These are phyloP conservation scores for Nyctibius grandis DNA, from an alignment of 2,797 vertebrate species.

Conservation along the genomic window DNA sequence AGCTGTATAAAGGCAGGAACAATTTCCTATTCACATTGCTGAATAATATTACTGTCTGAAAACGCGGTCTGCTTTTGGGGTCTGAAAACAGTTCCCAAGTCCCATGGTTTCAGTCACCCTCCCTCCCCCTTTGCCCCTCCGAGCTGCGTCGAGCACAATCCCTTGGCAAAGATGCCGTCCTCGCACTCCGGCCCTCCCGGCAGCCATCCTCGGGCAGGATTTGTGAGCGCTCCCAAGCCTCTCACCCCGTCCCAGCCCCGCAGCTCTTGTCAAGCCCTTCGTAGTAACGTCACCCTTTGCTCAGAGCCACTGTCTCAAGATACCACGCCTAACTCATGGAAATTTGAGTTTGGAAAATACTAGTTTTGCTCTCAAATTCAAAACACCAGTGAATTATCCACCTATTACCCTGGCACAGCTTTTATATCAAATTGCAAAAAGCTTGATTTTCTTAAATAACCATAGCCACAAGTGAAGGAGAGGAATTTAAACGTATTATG, in stretches of 20 bases:
- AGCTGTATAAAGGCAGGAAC: not conserved
- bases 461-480: not conserved
- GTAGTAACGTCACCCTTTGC: not conserved
- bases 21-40: not conserved
- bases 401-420: not conserved
- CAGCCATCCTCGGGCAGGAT: fast-evolving
- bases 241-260: not conserved
- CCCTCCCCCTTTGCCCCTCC: not conserved
- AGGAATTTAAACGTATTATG: not conserved
- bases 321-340: not conserved
- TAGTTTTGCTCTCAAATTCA: not conserved
- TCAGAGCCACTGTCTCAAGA: not conserved
- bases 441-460: not conserved
- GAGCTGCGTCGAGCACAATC: not conserved
- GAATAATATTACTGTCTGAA: not conserved
- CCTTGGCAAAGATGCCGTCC: not conserved
- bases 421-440: not conserved
- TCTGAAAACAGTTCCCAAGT: not conserved
- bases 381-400: not conserved
- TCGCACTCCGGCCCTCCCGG: not conserved
- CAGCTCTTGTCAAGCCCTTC: not conserved
- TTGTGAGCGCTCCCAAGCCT: not conserved
- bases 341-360: not conserved
- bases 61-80: not conserved
- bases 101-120: not conserved